A percentile compares a stretch with the other conserved stretches of the same genome.
Evolutionary conservation across 1,140 invertebrate genomes (phyloP).

Genomic region (Formica exsecta): DNA sequence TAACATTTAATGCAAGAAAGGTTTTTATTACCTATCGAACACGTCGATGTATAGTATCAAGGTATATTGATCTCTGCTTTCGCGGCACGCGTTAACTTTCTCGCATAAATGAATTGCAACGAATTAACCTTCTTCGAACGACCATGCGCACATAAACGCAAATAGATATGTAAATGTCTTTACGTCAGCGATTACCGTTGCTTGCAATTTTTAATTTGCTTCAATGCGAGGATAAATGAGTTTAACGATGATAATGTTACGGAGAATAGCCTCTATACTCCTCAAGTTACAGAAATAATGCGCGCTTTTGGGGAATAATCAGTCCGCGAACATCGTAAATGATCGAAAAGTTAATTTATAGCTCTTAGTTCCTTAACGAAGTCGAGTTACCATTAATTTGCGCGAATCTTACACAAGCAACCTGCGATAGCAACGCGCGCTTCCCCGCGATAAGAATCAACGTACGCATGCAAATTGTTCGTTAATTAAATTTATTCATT

Average conservation of each 20-base stretch:
- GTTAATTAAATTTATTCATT: slow-evolving; percentile 8
- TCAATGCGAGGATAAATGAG: not conserved
- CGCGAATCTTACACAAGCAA: not conserved
- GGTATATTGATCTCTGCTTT: slow-evolving; percentile 34
- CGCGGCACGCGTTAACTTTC: slow-evolving; percentile 52
- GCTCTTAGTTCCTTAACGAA: not conserved
- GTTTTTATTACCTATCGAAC: slow-evolving; percentile 11
- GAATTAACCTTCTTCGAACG: slow-evolving; percentile 20
- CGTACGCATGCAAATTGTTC: not conserved
- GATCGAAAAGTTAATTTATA: not conserved
- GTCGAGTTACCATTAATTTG: not conserved
- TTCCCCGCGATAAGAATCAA: not conserved
- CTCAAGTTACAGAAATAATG: not conserved
- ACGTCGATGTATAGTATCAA: not conserved
- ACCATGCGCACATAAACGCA: not conserved
- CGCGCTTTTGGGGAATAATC: not conserved
- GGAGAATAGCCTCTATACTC: not conserved
- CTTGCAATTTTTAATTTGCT: not conserved
- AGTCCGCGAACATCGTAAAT: not conserved
- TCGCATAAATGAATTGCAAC: not conserved
- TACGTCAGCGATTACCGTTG: slow-evolving; percentile 3
- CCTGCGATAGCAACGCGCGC: not conserved
- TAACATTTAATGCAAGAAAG: slow-evolving; percentile 18
- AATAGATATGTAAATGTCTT: slow-evolving; percentile 11
- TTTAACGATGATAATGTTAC: not conserved